phyloP scores from a whole-genome alignment of 2,113 vertebrate species.

The Cynoglossus semilaevis region DNA sequence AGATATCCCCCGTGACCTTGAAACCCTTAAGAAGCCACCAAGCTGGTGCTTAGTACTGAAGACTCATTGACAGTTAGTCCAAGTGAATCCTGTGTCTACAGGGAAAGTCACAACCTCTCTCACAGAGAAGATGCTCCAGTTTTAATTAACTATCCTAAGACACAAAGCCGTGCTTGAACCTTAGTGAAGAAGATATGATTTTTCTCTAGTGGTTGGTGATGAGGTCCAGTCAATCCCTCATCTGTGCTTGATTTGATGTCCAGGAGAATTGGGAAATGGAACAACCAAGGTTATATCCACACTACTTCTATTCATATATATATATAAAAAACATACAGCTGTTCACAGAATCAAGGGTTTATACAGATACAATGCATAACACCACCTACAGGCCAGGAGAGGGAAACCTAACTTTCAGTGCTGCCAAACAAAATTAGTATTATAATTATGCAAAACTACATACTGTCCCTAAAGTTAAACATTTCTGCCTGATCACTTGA shows the following conservation, averaged over 20 bases:
- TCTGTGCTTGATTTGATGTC: conserved; percentile 1
- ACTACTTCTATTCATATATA: too few relatives aligned
- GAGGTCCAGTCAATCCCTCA: conserved; percentile 22
- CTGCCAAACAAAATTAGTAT: too few relatives aligned
- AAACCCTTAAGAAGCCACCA: conserved; percentile 68
- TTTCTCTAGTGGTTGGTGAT: conserved; percentile 26
- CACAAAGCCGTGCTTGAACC: conserved; percentile 67
- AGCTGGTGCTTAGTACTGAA: conserved; percentile 79
- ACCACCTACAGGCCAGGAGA: too few relatives aligned
- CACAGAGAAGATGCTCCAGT: conserved; percentile 69
- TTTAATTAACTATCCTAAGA: conserved; percentile 85
- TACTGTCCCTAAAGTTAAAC: too few relatives aligned
- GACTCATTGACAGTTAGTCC: conserved; percentile 78
- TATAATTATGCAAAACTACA: too few relatives aligned
- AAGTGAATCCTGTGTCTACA: conserved; percentile 83
- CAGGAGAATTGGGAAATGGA: too few relatives aligned
- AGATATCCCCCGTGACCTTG: conserved; percentile 76
- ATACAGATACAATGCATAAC: too few relatives aligned
- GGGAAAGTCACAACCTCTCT: conserved; percentile 74
- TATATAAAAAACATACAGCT: too few relatives aligned
- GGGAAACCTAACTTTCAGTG: too few relatives aligned
- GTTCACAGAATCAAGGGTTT: too few relatives aligned
- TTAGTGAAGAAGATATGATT: conserved; percentile 51
- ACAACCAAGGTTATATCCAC: too few relatives aligned
- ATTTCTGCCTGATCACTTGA: too few relatives aligned